Conservation (phyloP, 2,888 invertebrate species). For the Drosophila anomalipes region DNA sequence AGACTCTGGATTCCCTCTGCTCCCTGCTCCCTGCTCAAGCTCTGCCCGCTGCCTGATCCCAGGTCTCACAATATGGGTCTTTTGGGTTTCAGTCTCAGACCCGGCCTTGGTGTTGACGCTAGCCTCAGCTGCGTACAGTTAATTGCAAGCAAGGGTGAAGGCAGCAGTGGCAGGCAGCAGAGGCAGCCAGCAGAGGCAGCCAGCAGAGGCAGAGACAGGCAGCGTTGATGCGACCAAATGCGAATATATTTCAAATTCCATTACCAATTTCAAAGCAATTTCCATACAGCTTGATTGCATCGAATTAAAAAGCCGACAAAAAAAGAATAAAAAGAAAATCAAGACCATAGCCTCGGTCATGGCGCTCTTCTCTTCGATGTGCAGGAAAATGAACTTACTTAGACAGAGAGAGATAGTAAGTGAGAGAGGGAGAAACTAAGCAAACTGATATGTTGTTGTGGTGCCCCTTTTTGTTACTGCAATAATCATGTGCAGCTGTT, state of each 20-base stretch:
- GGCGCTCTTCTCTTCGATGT: conserved; percentile 3
- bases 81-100: conserved; percentile 9
- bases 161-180: neutral
- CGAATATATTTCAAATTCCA: conserved; percentile 65
- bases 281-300: conserved; percentile 78
- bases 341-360: conserved; percentile 53
- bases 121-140: conserved; percentile 52
- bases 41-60: neutral
- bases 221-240: conserved; percentile 51
- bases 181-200: conserved; percentile 19
- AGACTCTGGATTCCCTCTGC: neutral
- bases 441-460: conserved; percentile 35
- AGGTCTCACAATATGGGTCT: neutral
- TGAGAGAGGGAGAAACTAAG: conserved; percentile 29
- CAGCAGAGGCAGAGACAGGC: conserved; percentile 8
- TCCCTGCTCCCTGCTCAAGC: neutral
- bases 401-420: conserved; percentile 7
- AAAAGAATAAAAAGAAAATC: conserved; percentile 56
- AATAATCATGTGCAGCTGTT: conserved; percentile 67
- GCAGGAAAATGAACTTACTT: conserved; percentile 41
- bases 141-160: conserved; percentile 56
- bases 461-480: conserved; percentile 29
- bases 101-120: conserved; percentile 14
- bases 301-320: conserved; percentile 70
- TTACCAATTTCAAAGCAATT: conserved; percentile 73